A percentile compares a stretch with the other conserved stretches of the same genome.
Conservation (phyloP, 2,797 vertebrate genomes). For the Coluber constrictor region DNA sequence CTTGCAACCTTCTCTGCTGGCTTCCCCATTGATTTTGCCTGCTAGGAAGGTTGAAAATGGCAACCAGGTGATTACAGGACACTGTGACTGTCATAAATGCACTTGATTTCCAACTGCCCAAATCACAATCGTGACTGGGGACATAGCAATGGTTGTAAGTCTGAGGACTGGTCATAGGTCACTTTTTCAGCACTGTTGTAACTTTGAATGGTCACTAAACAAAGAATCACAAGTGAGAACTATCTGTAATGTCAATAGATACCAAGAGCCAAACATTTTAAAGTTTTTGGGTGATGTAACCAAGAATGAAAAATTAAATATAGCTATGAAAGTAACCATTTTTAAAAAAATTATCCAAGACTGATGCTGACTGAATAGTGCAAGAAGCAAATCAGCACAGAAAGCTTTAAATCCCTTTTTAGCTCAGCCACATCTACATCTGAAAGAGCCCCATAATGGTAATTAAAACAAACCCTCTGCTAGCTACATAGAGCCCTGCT, state of each 20-base stretch:
- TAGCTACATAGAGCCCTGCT: neutral
- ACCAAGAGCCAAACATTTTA: neutral
- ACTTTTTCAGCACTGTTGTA: neutral
- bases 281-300: neutral
- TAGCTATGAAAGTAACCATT: neutral
- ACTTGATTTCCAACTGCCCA: neutral
- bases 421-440: neutral
- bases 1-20: neutral
- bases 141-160: neutral
- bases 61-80: neutral
- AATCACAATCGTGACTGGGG: neutral
- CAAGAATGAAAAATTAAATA: neutral
- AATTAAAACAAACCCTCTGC: neutral
- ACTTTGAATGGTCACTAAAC: neutral
- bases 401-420: neutral
- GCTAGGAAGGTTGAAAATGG: neutral
- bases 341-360: neutral
- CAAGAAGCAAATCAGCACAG: neutral
- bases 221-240: neutral
- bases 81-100: neutral
- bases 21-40: neutral
- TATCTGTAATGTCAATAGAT: neutral
- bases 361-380: neutral
- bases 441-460: neutral
- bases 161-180: neutral